phyloP scores from a whole-genome alignment of 2,113 vertebrate genomes.

The Mormoops blainvillei region DNA sequence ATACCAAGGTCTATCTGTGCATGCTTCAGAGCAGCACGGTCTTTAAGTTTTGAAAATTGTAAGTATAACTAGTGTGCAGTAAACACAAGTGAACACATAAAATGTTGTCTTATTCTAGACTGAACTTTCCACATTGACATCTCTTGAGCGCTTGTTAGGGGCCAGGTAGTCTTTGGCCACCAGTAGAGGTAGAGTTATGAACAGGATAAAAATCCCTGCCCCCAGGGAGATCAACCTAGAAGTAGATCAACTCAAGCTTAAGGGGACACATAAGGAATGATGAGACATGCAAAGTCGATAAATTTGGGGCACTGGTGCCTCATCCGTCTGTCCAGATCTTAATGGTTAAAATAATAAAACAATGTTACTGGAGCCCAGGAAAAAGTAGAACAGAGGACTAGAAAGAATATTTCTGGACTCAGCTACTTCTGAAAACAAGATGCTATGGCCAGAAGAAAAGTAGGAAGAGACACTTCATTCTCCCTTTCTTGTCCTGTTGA shows the following conservation, averaged over 20 bases:
- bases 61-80: neutral
- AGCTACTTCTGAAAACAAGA: neutral
- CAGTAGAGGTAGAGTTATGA: neutral
- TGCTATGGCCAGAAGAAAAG: accelerated
- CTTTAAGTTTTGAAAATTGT: neutral
- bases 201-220: neutral
- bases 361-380: neutral
- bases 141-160: neutral
- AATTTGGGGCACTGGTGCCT: neutral
- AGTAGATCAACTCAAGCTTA: neutral
- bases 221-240: neutral
- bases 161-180: neutral
- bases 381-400: neutral
- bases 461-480: neutral
- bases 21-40: neutral
- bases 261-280: neutral
- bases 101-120: neutral
- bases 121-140: neutral
- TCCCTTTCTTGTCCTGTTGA: neutral
- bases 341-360: neutral
- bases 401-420: neutral
- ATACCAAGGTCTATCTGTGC: neutral
- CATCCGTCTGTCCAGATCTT: neutral
- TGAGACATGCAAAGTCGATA: neutral
- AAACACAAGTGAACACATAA: neutral